Percentiles rank a stretch among this genome's conserved stretches.
Evolutionary conservation across 53 echinoderm and acorn worm genomes (phyloP).

Genomic region (Henricia sp.): DNA sequence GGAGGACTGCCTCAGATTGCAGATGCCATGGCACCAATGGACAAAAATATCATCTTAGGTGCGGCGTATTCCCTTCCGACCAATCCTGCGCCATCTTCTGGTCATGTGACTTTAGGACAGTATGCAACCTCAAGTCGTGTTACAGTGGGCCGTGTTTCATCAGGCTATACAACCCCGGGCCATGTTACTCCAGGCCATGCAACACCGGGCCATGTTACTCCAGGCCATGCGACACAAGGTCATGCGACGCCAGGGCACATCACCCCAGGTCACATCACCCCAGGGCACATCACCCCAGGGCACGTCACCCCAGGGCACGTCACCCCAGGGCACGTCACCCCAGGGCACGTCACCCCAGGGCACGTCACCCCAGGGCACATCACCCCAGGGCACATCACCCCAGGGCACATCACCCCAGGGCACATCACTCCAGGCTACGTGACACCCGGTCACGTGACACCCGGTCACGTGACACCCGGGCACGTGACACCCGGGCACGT

Average conservation of each 20-base stretch:
- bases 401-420: conserved; percentile 35
- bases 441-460: conserved; percentile 50
- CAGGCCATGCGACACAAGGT: conserved; percentile 26
- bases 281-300: conserved; percentile 37
- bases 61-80: conserved; percentile 17
- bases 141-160: conserved; percentile 1
- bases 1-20: conserved; percentile 33
- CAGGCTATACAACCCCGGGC: not conserved
- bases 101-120: not conserved
- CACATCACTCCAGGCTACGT: conserved; percentile 31
- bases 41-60: conserved; percentile 58
- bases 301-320: conserved; percentile 29
- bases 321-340: conserved; percentile 23
- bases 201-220: conserved; percentile 33
- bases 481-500: conserved; percentile 19
- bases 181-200: conserved; percentile 23
- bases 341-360: conserved; percentile 23
- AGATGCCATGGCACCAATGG: conserved; percentile 69
- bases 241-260: conserved; percentile 22
- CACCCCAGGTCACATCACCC: conserved; percentile 23
- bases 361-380: conserved; percentile 32
- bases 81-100: conserved; percentile 16
- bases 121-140: not conserved
- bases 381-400: conserved; percentile 26
- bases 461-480: conserved; percentile 20